Base-by-base conservation (phyloP, 2,888 invertebrate species). In the Chelonus formosanus region DNA sequence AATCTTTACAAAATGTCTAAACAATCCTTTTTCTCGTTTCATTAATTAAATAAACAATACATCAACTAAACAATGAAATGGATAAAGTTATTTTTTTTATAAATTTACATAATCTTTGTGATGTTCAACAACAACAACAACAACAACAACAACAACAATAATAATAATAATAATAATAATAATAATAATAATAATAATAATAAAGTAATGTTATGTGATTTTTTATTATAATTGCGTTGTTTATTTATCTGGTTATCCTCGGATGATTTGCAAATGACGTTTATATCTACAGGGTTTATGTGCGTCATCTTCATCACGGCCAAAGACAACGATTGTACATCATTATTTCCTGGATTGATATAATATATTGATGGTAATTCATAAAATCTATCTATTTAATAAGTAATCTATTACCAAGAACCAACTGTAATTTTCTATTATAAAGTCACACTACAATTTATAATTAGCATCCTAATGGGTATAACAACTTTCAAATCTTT, bases 381-480 rank as follows among this genome's bases (percentile, higher is more conserved):
- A 43, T 54, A 50, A 67, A 20, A 53, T 47, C 10, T 3, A 8
- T 20, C 8, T 53, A 36, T 47, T 5, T 10, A 43, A 43, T 50
- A 5, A 32, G 44, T 34, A 47, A 44, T 40, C 31, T 34, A 10
- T 40, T 1, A 32, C 5, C 45, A 10, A 43, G 35, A 57, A 43
- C 32, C 6, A 48, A 55, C 10, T 45, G 7, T 44, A 40, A 6
- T 32, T 31, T 50, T 20, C 20, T 34, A 7, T 59, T 36, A 53
- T 57, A 40, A 64, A 58, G 57, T 54, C 44, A 58, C n/a, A 63
- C 55, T 54, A 32, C 52, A 36, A 32, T 40, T 45, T 20, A 5
- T 53, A 68, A 62, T 65, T 61, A 63, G 62, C 62, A 63, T 66
- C 63, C 65, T 53, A 36, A 57, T 44, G 54, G 61, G 50, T 54